phyloP scores from a whole-genome alignment of 1,140 invertebrate genomes.

The Schlechtendalia chinensis region DNA sequence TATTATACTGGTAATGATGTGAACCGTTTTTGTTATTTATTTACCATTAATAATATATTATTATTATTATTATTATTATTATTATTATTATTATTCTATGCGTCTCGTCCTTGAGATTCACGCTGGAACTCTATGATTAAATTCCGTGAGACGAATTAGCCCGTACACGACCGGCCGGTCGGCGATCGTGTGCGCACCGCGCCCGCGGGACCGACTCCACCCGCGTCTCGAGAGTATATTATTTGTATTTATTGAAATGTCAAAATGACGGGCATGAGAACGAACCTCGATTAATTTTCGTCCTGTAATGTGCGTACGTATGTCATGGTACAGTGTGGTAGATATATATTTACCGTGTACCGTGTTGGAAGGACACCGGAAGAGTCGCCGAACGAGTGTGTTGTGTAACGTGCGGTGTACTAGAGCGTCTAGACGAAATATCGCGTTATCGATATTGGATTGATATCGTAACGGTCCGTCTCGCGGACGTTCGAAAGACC shows the following conservation, averaged over 20 bases:
- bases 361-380: not conserved
- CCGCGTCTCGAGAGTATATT: not conserved
- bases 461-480: too few relatives aligned
- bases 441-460: too few relatives aligned
- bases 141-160: slow-evolving; percentile 26
- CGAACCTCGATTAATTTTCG: not conserved
- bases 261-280: slow-evolving; percentile 23
- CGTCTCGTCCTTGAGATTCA: not conserved
- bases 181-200: not conserved
- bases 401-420: too few relatives aligned
- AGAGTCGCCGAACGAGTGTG: too few relatives aligned
- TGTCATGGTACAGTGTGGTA: too few relatives aligned
- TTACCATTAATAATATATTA: too few relatives aligned
- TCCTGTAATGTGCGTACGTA: too few relatives aligned
- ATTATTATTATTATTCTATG: not conserved
- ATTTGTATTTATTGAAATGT: not conserved
- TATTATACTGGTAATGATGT: not conserved
- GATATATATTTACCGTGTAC: too few relatives aligned
- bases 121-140: slow-evolving; percentile 23
- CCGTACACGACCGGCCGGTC: not conserved
- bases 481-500: too few relatives aligned
- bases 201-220: not conserved
- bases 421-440: too few relatives aligned
- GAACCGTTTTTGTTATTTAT: slow-evolving; percentile 28
- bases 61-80: not conserved